These are phyloP conservation scores for Acrocephalus arundinaceus DNA, from an alignment of 2,113 vertebrate species.

Conservation along the genomic window DNA sequence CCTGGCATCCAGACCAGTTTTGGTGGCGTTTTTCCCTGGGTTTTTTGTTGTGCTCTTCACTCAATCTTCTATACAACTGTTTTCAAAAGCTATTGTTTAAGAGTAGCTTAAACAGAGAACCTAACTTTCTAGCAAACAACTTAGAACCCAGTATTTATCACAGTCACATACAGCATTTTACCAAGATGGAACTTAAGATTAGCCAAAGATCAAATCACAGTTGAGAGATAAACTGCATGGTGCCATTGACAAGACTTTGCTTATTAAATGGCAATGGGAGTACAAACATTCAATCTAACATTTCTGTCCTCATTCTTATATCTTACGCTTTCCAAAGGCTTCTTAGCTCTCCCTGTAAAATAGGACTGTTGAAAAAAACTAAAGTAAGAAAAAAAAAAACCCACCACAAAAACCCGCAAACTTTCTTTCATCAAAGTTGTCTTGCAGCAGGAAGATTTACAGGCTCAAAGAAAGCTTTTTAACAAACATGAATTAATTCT, in stretches of 20 bases:
- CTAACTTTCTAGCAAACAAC: neutral
- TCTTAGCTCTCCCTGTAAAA: neutral
- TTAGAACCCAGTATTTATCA: neutral
- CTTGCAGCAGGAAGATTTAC: neutral
- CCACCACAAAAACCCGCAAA: neutral
- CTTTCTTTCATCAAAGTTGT: neutral
- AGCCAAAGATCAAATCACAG: neutral
- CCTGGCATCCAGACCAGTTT: neutral
- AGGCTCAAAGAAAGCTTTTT: neutral
- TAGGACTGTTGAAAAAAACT: neutral
- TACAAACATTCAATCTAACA: neutral
- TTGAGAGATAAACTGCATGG: neutral
- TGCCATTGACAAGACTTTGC: neutral
- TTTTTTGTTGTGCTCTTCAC: neutral
- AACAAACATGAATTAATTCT: neutral
- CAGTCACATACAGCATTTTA: neutral
- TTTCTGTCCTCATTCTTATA: neutral
- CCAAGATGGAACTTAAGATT: neutral
- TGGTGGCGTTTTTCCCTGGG: accelerated
- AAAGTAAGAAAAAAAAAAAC: neutral
- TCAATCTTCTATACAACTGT: neutral
- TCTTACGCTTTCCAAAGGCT: neutral
- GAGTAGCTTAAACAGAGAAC: neutral
- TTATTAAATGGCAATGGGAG: neutral
- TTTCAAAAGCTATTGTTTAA: neutral